phyloP scores from a whole-genome alignment of 2,113 vertebrate genomes.

The Seriola rivoliana region DNA sequence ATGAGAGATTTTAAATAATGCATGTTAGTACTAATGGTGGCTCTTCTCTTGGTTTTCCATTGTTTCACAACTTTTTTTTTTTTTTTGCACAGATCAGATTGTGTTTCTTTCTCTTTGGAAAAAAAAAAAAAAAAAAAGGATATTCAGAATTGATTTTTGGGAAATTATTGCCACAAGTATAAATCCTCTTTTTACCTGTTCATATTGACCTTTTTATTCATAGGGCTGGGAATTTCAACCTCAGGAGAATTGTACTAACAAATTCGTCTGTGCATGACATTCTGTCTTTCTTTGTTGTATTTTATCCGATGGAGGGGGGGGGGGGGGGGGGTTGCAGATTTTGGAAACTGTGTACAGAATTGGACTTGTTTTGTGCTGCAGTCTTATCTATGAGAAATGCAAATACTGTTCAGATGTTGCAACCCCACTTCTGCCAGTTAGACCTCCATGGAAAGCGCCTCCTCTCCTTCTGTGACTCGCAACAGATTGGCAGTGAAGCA shows the following conservation, averaged over 20 bases:
- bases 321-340: neutral
- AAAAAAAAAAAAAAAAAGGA: neutral
- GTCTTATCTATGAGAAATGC: slow-evolving; percentile 23
- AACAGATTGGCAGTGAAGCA: slow-evolving; percentile 10
- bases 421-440: slow-evolving; percentile 11
- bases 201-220: slow-evolving; percentile 14
- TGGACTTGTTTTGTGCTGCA: neutral
- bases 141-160: neutral
- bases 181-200: slow-evolving; percentile 4
- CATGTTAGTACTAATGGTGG: neutral
- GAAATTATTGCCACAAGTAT: neutral
- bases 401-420: slow-evolving; percentile 41
- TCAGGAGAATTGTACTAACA: neutral
- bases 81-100: neutral
- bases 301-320: neutral
- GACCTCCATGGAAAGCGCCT: slow-evolving; percentile 4
- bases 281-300: neutral
- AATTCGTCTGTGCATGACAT: neutral
- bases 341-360: neutral
- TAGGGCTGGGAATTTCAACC: neutral
- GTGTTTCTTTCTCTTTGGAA: neutral
- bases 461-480: slow-evolving; percentile 9
- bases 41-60: too few species aligned
- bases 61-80: neutral
- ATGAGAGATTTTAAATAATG: slow-evolving; percentile 19